These are phyloP conservation scores for Nyctibius grandis DNA, from an alignment of 2,797 vertebrate species.

Conservation along the genomic window DNA sequence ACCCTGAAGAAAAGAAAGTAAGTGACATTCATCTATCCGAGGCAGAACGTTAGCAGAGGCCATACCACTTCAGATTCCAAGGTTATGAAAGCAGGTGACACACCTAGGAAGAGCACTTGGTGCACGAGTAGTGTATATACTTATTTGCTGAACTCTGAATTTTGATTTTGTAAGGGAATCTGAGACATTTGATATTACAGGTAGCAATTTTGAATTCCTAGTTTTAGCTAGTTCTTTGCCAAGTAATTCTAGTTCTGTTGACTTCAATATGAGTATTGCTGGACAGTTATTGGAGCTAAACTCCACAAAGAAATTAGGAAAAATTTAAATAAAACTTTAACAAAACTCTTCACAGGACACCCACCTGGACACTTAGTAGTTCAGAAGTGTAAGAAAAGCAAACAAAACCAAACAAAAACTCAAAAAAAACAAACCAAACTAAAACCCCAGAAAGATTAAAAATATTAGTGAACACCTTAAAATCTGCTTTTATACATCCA, in stretches of 20 bases:
- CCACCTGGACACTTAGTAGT: rapidly evolving
- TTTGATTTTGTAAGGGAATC: background rate
- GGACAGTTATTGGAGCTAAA: background rate
- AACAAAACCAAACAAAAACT: rapidly evolving
- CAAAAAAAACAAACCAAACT: background rate
- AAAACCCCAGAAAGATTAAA: background rate
- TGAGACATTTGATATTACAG: background rate
- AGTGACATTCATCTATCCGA: background rate
- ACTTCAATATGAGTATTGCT: background rate
- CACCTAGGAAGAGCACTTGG: background rate
- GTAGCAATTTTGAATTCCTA: background rate
- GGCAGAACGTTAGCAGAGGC: background rate
- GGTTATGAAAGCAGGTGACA: background rate
- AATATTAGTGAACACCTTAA: background rate
- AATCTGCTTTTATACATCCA: background rate
- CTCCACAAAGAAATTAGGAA: background rate
- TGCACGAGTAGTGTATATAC: background rate
- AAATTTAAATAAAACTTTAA: background rate
- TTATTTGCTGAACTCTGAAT: background rate
- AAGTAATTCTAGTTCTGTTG: background rate
- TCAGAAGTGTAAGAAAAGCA: background rate
- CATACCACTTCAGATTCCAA: background rate
- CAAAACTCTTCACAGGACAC: background rate
- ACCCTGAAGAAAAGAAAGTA: background rate
- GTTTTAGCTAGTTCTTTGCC: background rate